A percentile compares a stretch with the other conserved stretches of the same genome.
Conservation (phyloP, 2,888 invertebrate species). For the Ophioninae sp. region DNA sequence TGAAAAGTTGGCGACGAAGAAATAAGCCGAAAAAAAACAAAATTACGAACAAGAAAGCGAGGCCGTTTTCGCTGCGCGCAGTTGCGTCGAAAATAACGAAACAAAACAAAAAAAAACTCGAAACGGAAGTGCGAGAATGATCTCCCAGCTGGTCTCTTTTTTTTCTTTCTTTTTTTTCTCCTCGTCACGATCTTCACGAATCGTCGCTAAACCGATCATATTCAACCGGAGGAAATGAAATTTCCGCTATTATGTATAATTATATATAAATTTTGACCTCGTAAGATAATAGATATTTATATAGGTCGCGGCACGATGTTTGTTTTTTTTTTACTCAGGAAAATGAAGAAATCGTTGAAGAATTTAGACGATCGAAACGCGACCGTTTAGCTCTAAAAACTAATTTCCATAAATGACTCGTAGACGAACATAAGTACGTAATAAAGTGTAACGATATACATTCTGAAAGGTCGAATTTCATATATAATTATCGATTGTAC, state of each 20-base stretch:
- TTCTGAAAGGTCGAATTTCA: conserved; percentile 50
- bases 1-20: conserved; percentile 25
- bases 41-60: neutral
- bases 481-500: conserved; percentile 44
- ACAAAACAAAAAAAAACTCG: neutral
- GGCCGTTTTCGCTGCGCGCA: conserved; percentile 23
- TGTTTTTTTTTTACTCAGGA: conserved; percentile 37
- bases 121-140: conserved; percentile 35
- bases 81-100: conserved; percentile 31
- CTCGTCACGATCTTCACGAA: conserved; percentile 39
- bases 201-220: conserved; percentile 36
- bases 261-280: conserved; percentile 47
- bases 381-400: conserved; percentile 10
- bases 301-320: conserved; percentile 36
- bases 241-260: conserved; percentile 39
- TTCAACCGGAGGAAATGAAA: conserved; percentile 30
- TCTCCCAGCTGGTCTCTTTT: conserved; percentile 67
- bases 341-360: conserved; percentile 7
- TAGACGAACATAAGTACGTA: conserved; percentile 27
- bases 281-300: conserved; percentile 52
- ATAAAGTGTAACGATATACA: conserved; percentile 38
- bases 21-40: conserved; percentile 26
- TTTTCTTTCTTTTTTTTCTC: conserved; percentile 51
- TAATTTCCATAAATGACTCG: conserved; percentile 30
- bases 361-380: conserved; percentile 33